Percentiles rank a stretch among this genome's conserved stretches.
phyloP scores from a whole-genome alignment of 2,888 invertebrate species.

The Tridacna crocea region DNA sequence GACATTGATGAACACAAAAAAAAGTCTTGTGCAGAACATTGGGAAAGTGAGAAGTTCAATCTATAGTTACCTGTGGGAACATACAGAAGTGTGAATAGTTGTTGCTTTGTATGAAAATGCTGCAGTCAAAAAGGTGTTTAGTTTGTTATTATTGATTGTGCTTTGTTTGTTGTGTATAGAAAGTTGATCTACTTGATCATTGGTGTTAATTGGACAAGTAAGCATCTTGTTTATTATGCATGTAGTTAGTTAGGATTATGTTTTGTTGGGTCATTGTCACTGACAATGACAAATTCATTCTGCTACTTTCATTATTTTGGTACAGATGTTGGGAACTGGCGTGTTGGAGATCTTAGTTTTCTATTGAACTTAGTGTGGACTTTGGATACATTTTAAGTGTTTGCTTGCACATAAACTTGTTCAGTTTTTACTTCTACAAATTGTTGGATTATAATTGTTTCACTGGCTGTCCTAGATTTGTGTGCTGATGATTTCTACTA shows the following conservation, averaged over 20 bases:
- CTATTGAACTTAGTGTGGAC: no score
- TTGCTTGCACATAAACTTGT: no score
- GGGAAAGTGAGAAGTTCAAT: neutral
- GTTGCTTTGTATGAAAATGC: constrained; percentile 14
- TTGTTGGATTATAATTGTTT: no score
- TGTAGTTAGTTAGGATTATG: neutral
- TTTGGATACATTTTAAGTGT: no score
- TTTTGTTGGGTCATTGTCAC: neutral
- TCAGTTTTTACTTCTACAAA: no score
- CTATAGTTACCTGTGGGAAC: constrained; percentile 6
- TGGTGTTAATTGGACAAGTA: constrained; percentile 11
- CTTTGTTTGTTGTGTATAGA: no score
- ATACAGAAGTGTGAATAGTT: constrained; percentile 13
- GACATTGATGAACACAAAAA: no score
- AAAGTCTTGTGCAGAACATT: neutral
- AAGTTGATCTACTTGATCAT: neutral
- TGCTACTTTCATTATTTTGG: no score
- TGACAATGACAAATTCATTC: neutral
- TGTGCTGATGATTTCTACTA: no score
- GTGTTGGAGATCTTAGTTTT: no score
- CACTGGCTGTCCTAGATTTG: no score
- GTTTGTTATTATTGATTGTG: neutral
- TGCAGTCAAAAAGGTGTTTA: constrained; percentile 25
- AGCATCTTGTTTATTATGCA: constrained; percentile 1
- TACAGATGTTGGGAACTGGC: no score